These are phyloP conservation scores for Perca schrenkii DNA, from an alignment of 2,113 vertebrate species.

Conservation along the genomic window DNA sequence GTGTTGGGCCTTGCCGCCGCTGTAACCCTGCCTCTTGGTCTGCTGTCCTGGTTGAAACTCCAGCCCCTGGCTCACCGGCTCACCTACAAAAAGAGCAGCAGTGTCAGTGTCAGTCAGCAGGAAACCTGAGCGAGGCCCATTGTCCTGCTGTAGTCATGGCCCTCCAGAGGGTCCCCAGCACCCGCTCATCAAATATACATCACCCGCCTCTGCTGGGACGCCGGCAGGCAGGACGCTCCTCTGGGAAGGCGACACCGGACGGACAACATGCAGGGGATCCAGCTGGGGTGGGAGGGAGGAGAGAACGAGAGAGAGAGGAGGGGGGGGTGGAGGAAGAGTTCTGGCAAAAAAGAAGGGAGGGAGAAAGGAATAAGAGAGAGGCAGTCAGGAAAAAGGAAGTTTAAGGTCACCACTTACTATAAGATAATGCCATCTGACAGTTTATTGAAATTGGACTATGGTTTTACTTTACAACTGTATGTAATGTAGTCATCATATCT, in stretches of 20 bases:
- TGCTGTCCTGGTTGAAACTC: slow-evolving; percentile 62
- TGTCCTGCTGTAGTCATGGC: slow-evolving; percentile 68
- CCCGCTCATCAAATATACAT: slow-evolving; percentile 87
- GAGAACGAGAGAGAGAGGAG: too few relatives aligned
- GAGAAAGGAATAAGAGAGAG: neutral
- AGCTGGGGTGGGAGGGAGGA: slow-evolving; percentile 39
- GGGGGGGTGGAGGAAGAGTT: neutral
- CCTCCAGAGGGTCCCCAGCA: slow-evolving; percentile 74
- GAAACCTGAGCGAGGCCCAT: slow-evolving; percentile 82
- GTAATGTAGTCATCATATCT: neutral
- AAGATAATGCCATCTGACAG: neutral
- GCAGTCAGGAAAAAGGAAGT: neutral
- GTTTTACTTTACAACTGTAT: neutral
- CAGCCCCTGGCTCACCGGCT: slow-evolving; percentile 52
- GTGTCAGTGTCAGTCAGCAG: slow-evolving; percentile 67
- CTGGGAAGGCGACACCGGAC: slow-evolving; percentile 59
- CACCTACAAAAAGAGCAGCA: slow-evolving; percentile 60
- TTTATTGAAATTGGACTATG: neutral
- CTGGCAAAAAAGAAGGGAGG: neutral
- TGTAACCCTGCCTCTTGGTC: slow-evolving; percentile 57
- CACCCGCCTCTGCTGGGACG: slow-evolving; percentile 58
- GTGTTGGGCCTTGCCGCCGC: neutral
- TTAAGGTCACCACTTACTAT: neutral
- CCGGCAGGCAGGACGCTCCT: slow-evolving; percentile 58
- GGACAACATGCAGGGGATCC: slow-evolving; percentile 30